Evolutionary conservation across 2,113 vertebrate species (phyloP).

Genomic region (Gorsachius goisagi): DNA sequence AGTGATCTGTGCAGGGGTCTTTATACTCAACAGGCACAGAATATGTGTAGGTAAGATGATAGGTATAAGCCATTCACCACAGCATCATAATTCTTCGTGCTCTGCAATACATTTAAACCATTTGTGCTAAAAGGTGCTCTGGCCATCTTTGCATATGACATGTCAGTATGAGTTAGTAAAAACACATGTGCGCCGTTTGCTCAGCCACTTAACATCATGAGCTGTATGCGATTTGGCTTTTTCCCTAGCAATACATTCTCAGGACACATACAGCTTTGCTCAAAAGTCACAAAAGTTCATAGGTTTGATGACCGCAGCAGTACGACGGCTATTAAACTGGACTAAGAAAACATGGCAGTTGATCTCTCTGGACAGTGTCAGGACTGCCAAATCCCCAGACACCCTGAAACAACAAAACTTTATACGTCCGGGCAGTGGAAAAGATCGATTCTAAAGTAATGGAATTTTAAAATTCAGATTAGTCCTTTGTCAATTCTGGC

Average conservation of each 20-base stretch:
- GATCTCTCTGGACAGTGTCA: background rate
- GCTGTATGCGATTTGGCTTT: conserved; percentile 1
- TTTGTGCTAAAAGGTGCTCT: conserved; percentile 43
- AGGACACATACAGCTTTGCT: background rate
- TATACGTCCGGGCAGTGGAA: background rate
- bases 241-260: background rate
- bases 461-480: background rate
- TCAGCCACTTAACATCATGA: background rate
- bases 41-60: conserved; percentile 77
- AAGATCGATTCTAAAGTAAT: background rate
- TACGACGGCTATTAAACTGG: background rate
- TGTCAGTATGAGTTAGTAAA: background rate
- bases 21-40: conserved; percentile 70
- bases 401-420: background rate
- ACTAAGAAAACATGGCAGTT: background rate
- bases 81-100: conserved; percentile 27
- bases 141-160: conserved; percentile 45
- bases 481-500: background rate
- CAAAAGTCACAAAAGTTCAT: background rate
- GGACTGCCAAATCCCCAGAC: background rate
- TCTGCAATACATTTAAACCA: background rate
- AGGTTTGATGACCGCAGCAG: background rate
- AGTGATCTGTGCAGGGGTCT: conserved; percentile 76
- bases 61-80: background rate
- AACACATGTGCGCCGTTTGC: background rate